Evolutionary conservation across 2,888 invertebrate species (phyloP).

Genomic region (Marronus borbonicus): DNA sequence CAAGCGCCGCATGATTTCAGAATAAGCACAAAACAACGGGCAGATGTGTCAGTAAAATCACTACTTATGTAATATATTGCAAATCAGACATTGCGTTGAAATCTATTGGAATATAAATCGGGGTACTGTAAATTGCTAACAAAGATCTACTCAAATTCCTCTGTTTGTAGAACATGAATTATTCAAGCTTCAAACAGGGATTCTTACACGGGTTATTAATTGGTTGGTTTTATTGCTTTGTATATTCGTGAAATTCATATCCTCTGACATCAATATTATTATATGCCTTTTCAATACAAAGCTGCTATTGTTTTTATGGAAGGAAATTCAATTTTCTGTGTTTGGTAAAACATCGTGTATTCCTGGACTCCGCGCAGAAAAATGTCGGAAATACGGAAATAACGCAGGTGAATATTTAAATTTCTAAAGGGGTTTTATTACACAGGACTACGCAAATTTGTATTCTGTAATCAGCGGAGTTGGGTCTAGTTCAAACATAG

Average conservation of each 20-base stretch:
- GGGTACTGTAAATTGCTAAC: too few species aligned
- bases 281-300: background rate
- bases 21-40: too few species aligned
- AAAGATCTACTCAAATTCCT: too few species aligned
- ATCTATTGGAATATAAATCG: too few species aligned
- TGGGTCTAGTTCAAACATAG: conserved; percentile 53
- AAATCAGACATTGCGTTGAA: too few species aligned
- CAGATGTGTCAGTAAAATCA: too few species aligned
- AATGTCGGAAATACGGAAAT: conserved; percentile 29
- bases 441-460: conserved; percentile 53
- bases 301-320: background rate
- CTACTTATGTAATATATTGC: too few species aligned
- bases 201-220: too few species aligned
- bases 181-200: too few species aligned
- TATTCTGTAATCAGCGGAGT: conserved; percentile 54
- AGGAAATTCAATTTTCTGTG: conserved; percentile 15
- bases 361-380: background rate
- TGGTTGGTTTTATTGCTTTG: background rate
- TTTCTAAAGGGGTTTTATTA: conserved; percentile 50
- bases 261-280: background rate
- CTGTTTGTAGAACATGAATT: too few species aligned
- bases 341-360: background rate
- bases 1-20: too few species aligned
- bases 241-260: background rate
- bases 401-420: conserved; percentile 49